phyloP scores from a whole-genome alignment of 2,113 vertebrate species.

The Chloroceryle aenea region DNA sequence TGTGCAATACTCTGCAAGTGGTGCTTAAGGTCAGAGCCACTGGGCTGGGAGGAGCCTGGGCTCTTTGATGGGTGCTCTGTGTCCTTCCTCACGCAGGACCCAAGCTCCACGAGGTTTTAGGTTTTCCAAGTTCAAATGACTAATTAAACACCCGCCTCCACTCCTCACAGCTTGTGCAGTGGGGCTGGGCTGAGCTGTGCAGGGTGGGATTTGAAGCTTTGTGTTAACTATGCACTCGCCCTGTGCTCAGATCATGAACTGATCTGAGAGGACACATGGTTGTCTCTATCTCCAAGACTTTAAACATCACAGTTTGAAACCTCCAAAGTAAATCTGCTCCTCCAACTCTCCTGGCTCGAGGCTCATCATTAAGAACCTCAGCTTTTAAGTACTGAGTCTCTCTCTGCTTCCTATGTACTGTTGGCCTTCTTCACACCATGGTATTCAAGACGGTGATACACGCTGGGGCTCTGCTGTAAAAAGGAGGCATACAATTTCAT shows the following conservation, averaged over 20 bases:
- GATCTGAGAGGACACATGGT: neutral
- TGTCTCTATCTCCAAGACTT: neutral
- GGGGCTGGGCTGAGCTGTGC: neutral
- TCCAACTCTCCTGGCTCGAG: neutral
- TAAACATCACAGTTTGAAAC: neutral
- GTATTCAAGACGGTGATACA: neutral
- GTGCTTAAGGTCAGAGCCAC: neutral
- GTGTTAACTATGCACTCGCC: neutral
- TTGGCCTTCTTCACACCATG: neutral
- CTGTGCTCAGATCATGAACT: neutral
- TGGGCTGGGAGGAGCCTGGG: neutral
- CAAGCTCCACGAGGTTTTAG: neutral
- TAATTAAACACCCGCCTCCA: neutral
- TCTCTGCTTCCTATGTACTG: neutral
- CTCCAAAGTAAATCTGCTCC: neutral
- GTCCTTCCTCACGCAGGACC: accelerated
- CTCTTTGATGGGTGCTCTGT: neutral
- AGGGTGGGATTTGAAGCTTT: neutral
- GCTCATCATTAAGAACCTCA: neutral
- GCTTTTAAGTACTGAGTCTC: neutral
- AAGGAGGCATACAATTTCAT: neutral
- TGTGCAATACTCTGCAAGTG: neutral
- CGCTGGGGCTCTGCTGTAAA: neutral
- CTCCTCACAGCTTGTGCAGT: accelerated
- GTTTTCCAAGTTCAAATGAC: neutral